phyloP scores from a whole-genome alignment of 1,140 invertebrate species.

The Zaprionus gabonicus region DNA sequence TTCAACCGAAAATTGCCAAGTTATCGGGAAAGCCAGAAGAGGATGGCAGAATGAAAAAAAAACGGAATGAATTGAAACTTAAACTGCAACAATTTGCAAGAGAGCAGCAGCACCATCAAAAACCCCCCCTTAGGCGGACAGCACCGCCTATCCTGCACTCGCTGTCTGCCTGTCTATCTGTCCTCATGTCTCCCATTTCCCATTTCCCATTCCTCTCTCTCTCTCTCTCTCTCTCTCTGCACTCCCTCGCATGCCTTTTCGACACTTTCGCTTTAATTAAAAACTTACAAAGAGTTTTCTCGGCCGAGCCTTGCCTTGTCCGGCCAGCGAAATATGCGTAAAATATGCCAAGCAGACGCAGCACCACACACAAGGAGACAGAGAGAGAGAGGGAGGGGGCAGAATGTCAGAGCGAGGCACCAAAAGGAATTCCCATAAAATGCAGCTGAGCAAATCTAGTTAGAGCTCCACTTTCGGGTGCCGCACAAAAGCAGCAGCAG shows the following conservation, averaged over 20 bases:
- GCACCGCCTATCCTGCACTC: constrained; percentile 2
- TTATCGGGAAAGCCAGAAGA: constrained; percentile 60
- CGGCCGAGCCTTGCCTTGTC: constrained; percentile 21
- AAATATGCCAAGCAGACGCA: constrained; percentile 65
- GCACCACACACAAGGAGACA: background rate
- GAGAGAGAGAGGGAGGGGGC: background rate
- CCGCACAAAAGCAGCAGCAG: constrained; percentile 19
- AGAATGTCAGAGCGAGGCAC: background rate
- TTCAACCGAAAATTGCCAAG: constrained; percentile 63
- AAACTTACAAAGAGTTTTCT: constrained; percentile 68
- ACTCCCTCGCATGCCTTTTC: constrained; percentile 60
- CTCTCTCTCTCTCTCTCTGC: background rate
- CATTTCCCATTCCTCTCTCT: no score
- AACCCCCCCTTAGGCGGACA: constrained; percentile 37
- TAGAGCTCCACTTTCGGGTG: constrained; percentile 23
- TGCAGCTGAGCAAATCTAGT: constrained; percentile 68
- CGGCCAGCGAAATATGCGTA: constrained; percentile 58
- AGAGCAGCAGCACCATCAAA: constrained; percentile 34
- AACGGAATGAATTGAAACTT: constrained; percentile 32
- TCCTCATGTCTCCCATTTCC: constrained; percentile 17
- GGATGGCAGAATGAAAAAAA: constrained; percentile 39
- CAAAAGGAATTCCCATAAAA: constrained; percentile 57
- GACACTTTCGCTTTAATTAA: constrained; percentile 82
- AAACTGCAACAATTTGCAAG: constrained; percentile 74
- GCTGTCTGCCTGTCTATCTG: background rate